Evolutionary conservation across 2,888 invertebrate species (phyloP).

Genomic region (Leptogaster cylindrica): DNA sequence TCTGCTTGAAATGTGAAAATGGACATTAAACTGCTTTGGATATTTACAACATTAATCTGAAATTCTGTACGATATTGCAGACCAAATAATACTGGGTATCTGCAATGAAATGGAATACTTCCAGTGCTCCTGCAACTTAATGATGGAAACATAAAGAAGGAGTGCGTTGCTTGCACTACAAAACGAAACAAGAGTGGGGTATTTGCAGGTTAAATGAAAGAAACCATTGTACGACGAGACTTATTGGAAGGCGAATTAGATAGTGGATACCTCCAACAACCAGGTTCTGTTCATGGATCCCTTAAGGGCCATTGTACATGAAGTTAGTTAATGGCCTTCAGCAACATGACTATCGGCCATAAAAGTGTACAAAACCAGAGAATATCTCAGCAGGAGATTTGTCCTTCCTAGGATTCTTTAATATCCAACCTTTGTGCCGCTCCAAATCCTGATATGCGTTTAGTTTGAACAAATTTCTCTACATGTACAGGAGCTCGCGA

Average conservation of each 20-base stretch:
- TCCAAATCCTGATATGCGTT: no score
- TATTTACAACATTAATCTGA: no score
- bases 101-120: no score
- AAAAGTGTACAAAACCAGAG: constrained; percentile 23
- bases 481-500: constrained; percentile 11
- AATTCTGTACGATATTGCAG: no score
- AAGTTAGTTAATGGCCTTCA: constrained; percentile 30
- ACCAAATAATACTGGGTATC: no score
- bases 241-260: constrained; percentile 7
- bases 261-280: neutral
- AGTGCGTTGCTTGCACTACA: no score
- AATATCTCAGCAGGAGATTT: constrained; percentile 1
- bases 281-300: neutral
- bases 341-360: constrained; percentile 23
- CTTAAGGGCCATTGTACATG: constrained; percentile 17
- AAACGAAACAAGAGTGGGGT: no score
- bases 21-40: no score
- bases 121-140: no score
- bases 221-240: constrained; percentile 17
- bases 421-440: neutral
- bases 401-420: constrained; percentile 7
- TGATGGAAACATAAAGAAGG: no score
- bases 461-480: no score
- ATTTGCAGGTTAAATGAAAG: constrained; percentile 20
- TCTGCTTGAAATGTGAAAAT: no score